Conservation (phyloP, 2,113 vertebrate genomes). For the Mionectes macconnelli region DNA sequence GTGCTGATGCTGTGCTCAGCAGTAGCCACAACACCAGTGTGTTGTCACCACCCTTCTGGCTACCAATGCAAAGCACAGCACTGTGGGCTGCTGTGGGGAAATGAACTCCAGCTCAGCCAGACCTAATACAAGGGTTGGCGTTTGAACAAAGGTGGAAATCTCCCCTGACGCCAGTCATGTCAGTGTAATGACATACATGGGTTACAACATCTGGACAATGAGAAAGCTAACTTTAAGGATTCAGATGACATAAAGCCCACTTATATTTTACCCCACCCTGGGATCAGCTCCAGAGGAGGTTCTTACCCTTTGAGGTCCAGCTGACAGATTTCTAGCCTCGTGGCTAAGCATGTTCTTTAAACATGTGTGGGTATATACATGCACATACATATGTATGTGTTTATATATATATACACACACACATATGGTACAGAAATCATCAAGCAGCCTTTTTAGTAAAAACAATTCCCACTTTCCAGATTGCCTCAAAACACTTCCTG, state of each 20-base stretch:
- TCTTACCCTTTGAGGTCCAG: not conserved
- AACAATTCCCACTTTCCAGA: not conserved
- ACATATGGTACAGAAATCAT: not conserved
- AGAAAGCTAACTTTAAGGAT: not conserved
- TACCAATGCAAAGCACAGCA: too few relatives aligned
- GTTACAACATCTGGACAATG: not conserved
- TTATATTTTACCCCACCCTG: not conserved
- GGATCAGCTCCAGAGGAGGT: not conserved
- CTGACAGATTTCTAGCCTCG: not conserved
- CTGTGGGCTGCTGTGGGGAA: too few relatives aligned
- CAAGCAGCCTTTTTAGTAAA: not conserved
- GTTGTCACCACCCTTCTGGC: too few relatives aligned
- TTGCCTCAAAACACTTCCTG: rapidly evolving
- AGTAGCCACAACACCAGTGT: too few relatives aligned
- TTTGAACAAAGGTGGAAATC: not conserved
- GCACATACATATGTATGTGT: too few relatives aligned
- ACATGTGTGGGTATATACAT: rapidly evolving
- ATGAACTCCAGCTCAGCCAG: too few relatives aligned
- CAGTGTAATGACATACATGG: rapidly evolving
- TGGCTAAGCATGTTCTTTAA: not conserved
- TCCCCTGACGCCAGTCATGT: not conserved
- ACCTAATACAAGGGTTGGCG: too few relatives aligned
- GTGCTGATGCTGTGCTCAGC: too few relatives aligned
- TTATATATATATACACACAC: too few relatives aligned
- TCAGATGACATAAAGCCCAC: not conserved